Evolutionary conservation across 2,797 vertebrate species (phyloP), one percentile per base, ranked within the genome.

Genomic region (Cossypha heuglini): DNA sequence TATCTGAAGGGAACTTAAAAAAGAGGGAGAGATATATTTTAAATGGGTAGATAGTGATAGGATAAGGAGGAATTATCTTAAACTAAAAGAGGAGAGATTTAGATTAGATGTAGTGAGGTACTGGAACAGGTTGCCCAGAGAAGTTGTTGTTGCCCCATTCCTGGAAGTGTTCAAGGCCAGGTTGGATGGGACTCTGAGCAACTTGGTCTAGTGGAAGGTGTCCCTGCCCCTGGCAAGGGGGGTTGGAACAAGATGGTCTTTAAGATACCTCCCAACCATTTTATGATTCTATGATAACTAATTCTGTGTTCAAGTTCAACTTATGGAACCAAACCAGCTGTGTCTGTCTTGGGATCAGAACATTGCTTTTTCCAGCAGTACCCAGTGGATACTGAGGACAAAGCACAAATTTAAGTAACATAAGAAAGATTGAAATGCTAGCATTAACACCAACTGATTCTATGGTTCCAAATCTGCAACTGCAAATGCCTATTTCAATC

Each of bases 381-480:
- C 55, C 25, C 43, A 35, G 33, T 24, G 16, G 61, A 42, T 66
- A 35, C 4, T 59, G 35, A 74, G 29, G 11, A 51, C 82, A 81
- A 85, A 66, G 11, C 20, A 90, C 18, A 33, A 58, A 55, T 76
- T 68, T 63, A 88, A 79, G 11, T 69, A 85, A 73, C 21, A 26
- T 18, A 33, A 73, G 33, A 38, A 58, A 67, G 29, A 59, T 9
- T 67, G 57, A 88, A 92, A 63, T 82, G 61, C 26, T 54, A 29
- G 16, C 57, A 43, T 74, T 80, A 80, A 67, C 1, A 4, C 28
- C 11, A 58, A 68, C 16, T 69, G 48, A 76, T 48, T 58, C 8
- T n/a, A n/a, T 38, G 55, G 40, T 59, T 88, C 48, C 58, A 80
- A 52, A 48, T 73, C 22, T 86, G 43, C 73, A 90, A 83, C 26